Percentiles rank a stretch among this genome's conserved stretches.
Evolutionary conservation across 2,797 vertebrate species (phyloP).

Genomic region (Sebastes dallii): DNA sequence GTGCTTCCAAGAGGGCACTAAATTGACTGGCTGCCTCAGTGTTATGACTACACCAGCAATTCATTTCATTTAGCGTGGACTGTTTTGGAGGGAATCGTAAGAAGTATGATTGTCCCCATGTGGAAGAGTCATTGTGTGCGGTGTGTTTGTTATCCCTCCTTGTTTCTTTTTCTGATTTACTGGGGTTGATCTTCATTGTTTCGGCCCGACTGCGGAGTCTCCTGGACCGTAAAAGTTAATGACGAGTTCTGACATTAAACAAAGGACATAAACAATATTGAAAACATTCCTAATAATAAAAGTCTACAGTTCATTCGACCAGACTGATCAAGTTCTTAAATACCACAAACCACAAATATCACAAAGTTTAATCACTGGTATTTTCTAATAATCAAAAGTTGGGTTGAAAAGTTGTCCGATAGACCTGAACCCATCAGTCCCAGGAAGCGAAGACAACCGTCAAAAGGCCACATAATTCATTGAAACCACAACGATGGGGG

Average conservation of each 20-base stretch:
- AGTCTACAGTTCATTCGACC: constrained; percentile 6
- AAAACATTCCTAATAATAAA: constrained; percentile 26
- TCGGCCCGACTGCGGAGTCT: background rate
- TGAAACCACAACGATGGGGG: constrained; percentile 33
- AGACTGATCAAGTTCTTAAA: constrained; percentile 17
- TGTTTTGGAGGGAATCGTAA: constrained; percentile 20
- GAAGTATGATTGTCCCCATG: constrained; percentile 42
- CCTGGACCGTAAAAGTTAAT: constrained; percentile 24
- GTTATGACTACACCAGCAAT: constrained; percentile 29
- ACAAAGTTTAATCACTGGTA: constrained; percentile 28
- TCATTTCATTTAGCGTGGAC: constrained; percentile 28
- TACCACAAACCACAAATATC: constrained; percentile 35
- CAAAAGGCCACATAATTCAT: constrained; percentile 21
- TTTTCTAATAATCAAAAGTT: constrained; percentile 35
- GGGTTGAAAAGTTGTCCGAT: constrained; percentile 26
- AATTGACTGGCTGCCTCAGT: constrained; percentile 15
- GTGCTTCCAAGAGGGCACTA: constrained; percentile 9
- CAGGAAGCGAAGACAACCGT: constrained; percentile 7
- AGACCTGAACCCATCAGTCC: constrained; percentile 31
- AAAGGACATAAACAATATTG: constrained; percentile 34
- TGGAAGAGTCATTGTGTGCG: constrained; percentile 45
- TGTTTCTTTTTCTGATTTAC: constrained; percentile 36
- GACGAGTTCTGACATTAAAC: constrained; percentile 27
- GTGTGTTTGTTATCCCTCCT: constrained; percentile 27
- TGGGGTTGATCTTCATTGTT: constrained; percentile 25